A percentile compares a stretch with the other conserved stretches of the same genome.
These are phyloP conservation scores for Agrotis clavis DNA, from an alignment of 2,888 invertebrate species.

Conservation along the genomic window DNA sequence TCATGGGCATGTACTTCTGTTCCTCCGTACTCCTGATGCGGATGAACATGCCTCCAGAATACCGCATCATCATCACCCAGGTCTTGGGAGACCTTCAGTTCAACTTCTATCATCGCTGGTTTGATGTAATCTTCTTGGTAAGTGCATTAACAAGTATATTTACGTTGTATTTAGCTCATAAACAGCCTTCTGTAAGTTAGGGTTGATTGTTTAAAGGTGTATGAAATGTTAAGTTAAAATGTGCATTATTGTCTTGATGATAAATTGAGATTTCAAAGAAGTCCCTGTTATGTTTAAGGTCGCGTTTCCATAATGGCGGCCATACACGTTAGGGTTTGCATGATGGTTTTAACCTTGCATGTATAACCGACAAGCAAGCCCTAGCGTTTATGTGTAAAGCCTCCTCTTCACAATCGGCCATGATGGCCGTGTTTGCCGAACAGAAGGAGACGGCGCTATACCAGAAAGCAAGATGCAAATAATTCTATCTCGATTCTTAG, in stretches of 20 bases:
- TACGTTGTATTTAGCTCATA: constrained; percentile 98
- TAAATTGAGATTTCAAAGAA: background rate
- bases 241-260: background rate
- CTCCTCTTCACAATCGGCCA: too few relatives aligned
- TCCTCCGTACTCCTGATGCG: constrained; percentile 99
- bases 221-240: constrained; percentile 1
- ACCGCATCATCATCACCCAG: constrained; percentile 96
- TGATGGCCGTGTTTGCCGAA: too few relatives aligned
- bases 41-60: constrained; percentile 99
- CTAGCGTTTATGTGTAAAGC: too few relatives aligned
- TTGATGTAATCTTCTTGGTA: constrained; percentile 99
- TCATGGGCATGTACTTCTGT: constrained; percentile 99
- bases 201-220: background rate
- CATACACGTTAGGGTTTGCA: too few relatives aligned
- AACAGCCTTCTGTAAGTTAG: constrained; percentile 93
- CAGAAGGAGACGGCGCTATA: too few relatives aligned
- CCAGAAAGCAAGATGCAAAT: too few relatives aligned
- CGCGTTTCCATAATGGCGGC: too few relatives aligned
- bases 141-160: constrained; percentile 98
- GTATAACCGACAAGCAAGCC: too few relatives aligned
- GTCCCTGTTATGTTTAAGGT: background rate
- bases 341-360: too few relatives aligned
- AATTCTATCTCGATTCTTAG: too few relatives aligned
- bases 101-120: constrained; percentile 99
- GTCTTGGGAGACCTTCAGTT: constrained; percentile 99